These are phyloP conservation scores for Choristoneura rosaceana DNA, from an alignment of 2,888 invertebrate genomes.

Conservation along the genomic window DNA sequence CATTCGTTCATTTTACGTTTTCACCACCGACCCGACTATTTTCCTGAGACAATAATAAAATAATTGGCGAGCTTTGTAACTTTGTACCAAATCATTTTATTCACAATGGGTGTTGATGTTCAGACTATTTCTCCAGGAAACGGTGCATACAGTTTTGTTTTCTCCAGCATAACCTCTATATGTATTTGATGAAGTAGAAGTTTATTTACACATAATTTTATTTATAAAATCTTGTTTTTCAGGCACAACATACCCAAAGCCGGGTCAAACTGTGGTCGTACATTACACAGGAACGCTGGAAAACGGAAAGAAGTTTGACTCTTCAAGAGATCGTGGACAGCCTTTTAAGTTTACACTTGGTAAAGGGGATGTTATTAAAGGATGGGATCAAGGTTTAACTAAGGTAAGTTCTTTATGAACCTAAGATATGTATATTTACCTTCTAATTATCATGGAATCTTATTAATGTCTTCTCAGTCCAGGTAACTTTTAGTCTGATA, in stretches of 20 bases:
- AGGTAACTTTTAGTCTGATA: too few relatives aligned
- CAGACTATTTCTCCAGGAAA: conserved; percentile 76
- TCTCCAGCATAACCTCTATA: conserved; percentile 2
- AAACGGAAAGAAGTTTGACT: conserved; percentile 97
- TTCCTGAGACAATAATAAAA: background rate
- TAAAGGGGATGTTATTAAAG: conserved; percentile 98
- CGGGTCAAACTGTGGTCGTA: conserved; percentile 97
- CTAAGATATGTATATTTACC: background rate
- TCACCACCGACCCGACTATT: background rate
- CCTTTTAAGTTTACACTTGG: conserved; percentile 98
- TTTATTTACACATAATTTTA: background rate
- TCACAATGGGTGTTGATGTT: conserved; percentile 75
- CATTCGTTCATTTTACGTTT: background rate
- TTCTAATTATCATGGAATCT: too few relatives aligned
- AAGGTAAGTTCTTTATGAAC: conserved; percentile 85
- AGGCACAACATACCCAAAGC: conserved; percentile 96
- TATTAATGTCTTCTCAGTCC: too few relatives aligned
- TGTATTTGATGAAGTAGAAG: background rate
- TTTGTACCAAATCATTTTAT: background rate
- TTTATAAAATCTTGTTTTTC: conserved; percentile 52
- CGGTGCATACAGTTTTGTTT: conserved; percentile 54
- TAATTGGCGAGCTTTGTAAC: background rate
- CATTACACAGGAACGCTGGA: conserved; percentile 97
- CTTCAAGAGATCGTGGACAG: conserved; percentile 96
- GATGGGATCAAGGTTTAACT: conserved; percentile 98